Percentiles rank a stretch among this genome's conserved stretches.
phyloP scores from a whole-genome alignment of 2,888 invertebrate genomes.

The Adelphocoris suturalis region DNA sequence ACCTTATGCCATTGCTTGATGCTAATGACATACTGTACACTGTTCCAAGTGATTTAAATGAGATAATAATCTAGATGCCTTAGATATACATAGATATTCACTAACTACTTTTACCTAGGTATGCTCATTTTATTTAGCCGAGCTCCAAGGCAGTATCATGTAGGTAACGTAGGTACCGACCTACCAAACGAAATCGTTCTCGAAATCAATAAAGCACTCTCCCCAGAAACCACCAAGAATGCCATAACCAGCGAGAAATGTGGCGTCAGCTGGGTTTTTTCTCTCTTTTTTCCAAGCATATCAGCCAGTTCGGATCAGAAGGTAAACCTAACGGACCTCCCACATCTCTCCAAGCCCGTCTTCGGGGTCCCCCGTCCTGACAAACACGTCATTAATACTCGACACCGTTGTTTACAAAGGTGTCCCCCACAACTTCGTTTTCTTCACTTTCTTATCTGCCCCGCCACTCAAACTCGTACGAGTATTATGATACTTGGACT shows the following conservation, averaged over 20 bases:
- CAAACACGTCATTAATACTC: slow-evolving; percentile 35
- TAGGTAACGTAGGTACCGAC: too few species aligned
- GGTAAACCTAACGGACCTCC: slow-evolving; percentile 42
- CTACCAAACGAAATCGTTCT: too few species aligned
- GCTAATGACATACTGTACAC: too few species aligned
- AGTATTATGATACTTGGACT: not conserved
- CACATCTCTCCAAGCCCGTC: not conserved
- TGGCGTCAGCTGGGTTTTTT: not conserved
- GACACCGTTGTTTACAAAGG: slow-evolving; percentile 30
- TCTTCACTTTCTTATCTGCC: slow-evolving; percentile 37
- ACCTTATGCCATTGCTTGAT: too few species aligned
- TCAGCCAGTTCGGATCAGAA: slow-evolving; percentile 17
- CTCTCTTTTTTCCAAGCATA: not conserved
- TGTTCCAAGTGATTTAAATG: too few species aligned
- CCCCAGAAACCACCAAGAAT: not conserved
- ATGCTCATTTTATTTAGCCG: too few species aligned
- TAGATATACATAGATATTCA: too few species aligned
- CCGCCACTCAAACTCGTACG: slow-evolving; percentile 10
- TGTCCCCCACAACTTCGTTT: slow-evolving; percentile 22
- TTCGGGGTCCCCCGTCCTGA: not conserved
- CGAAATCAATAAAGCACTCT: too few species aligned
- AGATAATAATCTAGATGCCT: too few species aligned
- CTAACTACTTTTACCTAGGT: too few species aligned
- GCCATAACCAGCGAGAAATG: not conserved
- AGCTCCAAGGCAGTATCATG: too few species aligned